A percentile compares a stretch with the other conserved stretches of the same genome.
These are phyloP conservation scores for Boloria euphrosyne DNA, from an alignment of 2,888 invertebrate genomes.

Conservation along the genomic window DNA sequence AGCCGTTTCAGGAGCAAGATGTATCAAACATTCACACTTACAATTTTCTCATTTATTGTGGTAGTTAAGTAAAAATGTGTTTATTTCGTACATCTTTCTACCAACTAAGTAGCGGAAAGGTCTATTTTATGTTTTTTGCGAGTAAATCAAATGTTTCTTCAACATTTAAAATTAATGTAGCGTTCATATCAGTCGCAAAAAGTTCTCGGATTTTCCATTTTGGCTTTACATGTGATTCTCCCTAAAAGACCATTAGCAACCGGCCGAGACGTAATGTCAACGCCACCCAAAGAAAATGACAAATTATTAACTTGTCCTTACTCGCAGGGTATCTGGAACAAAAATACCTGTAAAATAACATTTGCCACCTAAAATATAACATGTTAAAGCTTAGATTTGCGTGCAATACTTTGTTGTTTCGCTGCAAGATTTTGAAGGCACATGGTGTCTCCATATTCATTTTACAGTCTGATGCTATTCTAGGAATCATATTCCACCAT, in stretches of 20 bases:
- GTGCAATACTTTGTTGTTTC: slow-evolving; percentile 43
- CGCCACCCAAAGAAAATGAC: slow-evolving; percentile 70
- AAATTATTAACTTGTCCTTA: slow-evolving; percentile 68
- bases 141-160: neutral
- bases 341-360: slow-evolving; percentile 21
- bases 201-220: slow-evolving; percentile 21
- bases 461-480: slow-evolving; percentile 81
- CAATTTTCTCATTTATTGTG: too few species aligned
- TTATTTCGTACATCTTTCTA: neutral
- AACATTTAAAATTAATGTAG: slow-evolving; percentile 7
- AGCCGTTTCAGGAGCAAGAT: too few species aligned
- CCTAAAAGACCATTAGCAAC: slow-evolving; percentile 70
- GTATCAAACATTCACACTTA: too few species aligned
- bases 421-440: slow-evolving; percentile 70
- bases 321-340: slow-evolving; percentile 38
- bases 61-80: too few species aligned
- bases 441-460: slow-evolving; percentile 75
- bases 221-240: slow-evolving; percentile 35
- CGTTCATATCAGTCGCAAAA: slow-evolving; percentile 8
- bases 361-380: slow-evolving; percentile 37
- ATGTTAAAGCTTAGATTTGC: slow-evolving; percentile 46
- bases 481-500: slow-evolving; percentile 77
- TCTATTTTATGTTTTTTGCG: neutral
- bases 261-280: slow-evolving; percentile 69
- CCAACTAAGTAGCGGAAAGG: neutral